Conservation (phyloP, 2,888 invertebrate species). For the Amphipyra berbera region DNA sequence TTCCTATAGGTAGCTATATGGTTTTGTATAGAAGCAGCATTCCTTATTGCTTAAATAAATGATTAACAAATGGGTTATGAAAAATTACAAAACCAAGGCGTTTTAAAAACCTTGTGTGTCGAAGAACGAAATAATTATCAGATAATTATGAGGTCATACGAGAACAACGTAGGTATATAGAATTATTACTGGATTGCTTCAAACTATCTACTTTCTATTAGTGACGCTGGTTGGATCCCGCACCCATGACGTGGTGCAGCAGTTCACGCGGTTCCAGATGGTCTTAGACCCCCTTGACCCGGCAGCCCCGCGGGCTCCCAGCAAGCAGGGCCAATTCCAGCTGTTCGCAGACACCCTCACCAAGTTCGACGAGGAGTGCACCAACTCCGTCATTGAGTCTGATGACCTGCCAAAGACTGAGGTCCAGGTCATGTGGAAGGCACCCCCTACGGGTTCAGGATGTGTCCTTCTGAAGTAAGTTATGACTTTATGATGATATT, state of each 20-base stretch:
- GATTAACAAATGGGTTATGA: no score
- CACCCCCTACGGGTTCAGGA: slow-evolving; percentile 95
- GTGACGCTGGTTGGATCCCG: slow-evolving; percentile 92
- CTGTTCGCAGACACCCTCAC: slow-evolving; percentile 90
- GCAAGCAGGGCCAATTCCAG: slow-evolving; percentile 85
- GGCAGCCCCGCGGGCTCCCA: slow-evolving; percentile 72
- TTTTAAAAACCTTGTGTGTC: no score
- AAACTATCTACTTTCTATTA: slow-evolving; percentile 60
- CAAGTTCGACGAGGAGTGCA: slow-evolving; percentile 94
- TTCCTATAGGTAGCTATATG: background rate
- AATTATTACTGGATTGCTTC: no score
- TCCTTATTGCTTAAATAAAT: no score
- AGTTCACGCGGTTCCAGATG: slow-evolving; percentile 95
- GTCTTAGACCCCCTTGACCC: slow-evolving; percentile 92
- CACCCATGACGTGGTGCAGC: slow-evolving; percentile 91
- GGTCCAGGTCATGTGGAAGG: slow-evolving; percentile 97
- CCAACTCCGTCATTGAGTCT: slow-evolving; percentile 95
- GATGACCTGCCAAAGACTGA: slow-evolving; percentile 95
- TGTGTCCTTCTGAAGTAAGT: slow-evolving; percentile 95
- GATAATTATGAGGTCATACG: no score
- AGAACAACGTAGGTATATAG: no score
- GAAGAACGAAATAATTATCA: no score
- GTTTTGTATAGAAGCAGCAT: background rate
- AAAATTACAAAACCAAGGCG: no score
- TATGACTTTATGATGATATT: background rate